A percentile compares a stretch with the other conserved stretches of the same genome.
Evolutionary conservation across 2,888 invertebrate genomes (phyloP).

Genomic region (Bruchidius siliquastri): DNA sequence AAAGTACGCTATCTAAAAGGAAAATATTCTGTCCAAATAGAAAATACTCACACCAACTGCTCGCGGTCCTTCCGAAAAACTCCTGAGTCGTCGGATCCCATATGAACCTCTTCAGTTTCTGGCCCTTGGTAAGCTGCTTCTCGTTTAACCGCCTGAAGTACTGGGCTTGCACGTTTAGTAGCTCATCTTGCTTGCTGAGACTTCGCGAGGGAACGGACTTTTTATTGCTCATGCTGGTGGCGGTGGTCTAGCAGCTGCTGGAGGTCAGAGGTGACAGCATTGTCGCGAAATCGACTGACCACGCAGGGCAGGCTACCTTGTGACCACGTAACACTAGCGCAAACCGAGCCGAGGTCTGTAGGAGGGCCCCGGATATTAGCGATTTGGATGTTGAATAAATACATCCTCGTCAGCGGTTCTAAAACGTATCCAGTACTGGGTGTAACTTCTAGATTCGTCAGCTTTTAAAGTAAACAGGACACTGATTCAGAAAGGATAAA

Average conservation of each 20-base stretch:
- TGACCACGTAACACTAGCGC: not conserved
- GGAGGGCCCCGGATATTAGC: constrained; percentile 51
- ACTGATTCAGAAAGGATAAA: no score
- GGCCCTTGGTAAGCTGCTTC: constrained; percentile 51
- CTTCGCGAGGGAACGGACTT: constrained; percentile 27
- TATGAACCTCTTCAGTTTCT: constrained; percentile 62
- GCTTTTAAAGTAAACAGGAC: no score
- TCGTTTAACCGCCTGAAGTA: constrained; percentile 61
- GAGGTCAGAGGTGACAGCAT: not conserved
- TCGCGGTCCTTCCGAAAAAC: constrained; percentile 71
- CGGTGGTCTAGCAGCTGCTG: not conserved
- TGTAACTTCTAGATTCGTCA: no score
- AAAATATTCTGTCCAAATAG: no score
- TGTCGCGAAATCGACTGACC: not conserved
- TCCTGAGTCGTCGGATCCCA: constrained; percentile 71
- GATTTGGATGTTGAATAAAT: constrained; percentile 49
- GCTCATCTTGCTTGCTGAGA: constrained; percentile 43
- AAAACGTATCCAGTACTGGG: not conserved
- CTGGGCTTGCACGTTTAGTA: constrained; percentile 44
- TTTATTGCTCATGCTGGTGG: constrained; percentile 6
- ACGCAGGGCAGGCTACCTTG: not conserved
- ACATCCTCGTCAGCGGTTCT: constrained; percentile 40
- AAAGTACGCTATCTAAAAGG: no score
- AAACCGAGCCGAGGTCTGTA: constrained; percentile 27
- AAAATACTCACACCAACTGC: constrained; percentile 76